Evolutionary conservation across 2,888 invertebrate species (phyloP).

Genomic region (Thereva nobilitata): DNA sequence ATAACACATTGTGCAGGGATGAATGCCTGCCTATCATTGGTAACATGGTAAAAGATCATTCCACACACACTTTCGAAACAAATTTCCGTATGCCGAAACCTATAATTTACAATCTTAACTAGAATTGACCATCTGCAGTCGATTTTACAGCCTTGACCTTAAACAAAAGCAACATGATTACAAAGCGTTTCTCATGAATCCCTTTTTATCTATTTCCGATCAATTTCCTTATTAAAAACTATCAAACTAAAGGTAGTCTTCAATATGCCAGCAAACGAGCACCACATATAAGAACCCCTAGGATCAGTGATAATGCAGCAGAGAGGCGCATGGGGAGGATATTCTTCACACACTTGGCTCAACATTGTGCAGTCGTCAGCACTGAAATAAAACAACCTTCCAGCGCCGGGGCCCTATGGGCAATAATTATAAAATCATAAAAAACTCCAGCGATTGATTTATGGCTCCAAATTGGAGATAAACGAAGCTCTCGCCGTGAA

Average conservation of each 20-base stretch:
- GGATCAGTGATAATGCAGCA: too few relatives aligned
- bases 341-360: too few relatives aligned
- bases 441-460: slow-evolving; percentile 52
- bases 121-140: too few relatives aligned
- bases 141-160: too few relatives aligned
- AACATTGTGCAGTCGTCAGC: background rate
- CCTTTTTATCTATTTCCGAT: slow-evolving; percentile 12
- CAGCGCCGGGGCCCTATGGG: slow-evolving; percentile 38
- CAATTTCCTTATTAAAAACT: slow-evolving; percentile 7
- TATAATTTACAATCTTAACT: too few relatives aligned
- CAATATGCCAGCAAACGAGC: background rate
- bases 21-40: too few relatives aligned
- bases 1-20: too few relatives aligned
- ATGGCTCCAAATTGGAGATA: slow-evolving; percentile 51
- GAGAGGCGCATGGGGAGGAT: too few relatives aligned
- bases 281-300: background rate
- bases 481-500: slow-evolving; percentile 28
- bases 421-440: slow-evolving; percentile 43
- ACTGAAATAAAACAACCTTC: slow-evolving; percentile 13
- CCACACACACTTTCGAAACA: too few relatives aligned
- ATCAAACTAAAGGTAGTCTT: slow-evolving; percentile 5
- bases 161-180: too few relatives aligned
- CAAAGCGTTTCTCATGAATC: background rate
- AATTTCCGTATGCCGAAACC: too few relatives aligned
- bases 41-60: too few relatives aligned